Evolutionary conservation across 2,113 vertebrate genomes (phyloP).

Genomic region (Festucalex cinctus): DNA sequence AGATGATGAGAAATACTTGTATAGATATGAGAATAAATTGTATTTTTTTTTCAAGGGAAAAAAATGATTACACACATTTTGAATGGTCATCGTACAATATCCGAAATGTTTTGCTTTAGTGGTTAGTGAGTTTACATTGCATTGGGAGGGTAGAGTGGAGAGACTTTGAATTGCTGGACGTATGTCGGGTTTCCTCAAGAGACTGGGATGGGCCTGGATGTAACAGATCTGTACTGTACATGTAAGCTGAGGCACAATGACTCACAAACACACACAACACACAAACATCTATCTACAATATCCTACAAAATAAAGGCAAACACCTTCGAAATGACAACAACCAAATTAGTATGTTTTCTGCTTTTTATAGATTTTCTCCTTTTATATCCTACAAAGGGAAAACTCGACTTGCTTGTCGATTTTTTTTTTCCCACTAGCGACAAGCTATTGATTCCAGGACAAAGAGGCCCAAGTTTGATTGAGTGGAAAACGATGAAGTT

Average conservation of each 20-base stretch:
- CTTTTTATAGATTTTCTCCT: neutral
- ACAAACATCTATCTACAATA: neutral
- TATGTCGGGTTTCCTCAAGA: conserved; percentile 25
- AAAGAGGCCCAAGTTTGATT: conserved; percentile 19
- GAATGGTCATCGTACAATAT: conserved; percentile 12
- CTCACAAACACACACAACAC: neutral
- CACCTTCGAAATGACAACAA: no score
- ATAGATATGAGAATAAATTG: no score
- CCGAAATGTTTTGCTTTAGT: neutral
- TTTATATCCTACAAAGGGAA: no score
- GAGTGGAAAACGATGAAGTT: conserved; percentile 30
- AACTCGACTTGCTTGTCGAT: no score
- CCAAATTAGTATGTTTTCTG: no score
- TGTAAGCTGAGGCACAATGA: neutral
- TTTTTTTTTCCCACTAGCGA: neutral
- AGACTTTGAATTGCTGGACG: conserved; percentile 11
- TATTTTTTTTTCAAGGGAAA: no score
- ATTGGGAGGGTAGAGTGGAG: neutral
- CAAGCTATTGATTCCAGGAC: neutral
- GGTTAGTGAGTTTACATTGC: conserved; percentile 28
- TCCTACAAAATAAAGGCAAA: neutral
- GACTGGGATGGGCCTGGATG: conserved; percentile 3
- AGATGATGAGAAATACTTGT: no score
- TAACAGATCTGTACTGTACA: conserved; percentile 22
- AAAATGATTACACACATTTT: conserved; percentile 28